Base-by-base conservation (phyloP, 2,113 vertebrate genomes). In the Pelecanoides urinatrix region DNA sequence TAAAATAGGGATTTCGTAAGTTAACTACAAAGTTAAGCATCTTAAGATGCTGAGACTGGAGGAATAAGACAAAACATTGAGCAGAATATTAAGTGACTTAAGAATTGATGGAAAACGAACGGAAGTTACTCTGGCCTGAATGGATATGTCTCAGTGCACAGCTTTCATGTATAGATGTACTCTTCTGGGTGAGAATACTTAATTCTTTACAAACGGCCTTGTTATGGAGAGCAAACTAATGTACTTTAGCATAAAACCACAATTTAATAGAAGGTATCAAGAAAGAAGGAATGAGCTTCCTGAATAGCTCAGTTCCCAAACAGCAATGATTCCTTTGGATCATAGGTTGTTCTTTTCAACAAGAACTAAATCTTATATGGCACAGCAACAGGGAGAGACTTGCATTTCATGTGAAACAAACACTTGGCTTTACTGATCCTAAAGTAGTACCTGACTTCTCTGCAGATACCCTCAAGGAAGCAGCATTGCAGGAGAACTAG, bases 401-500 rank as follows among this genome's bases (percentile, higher is more conserved):
- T 91, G 20, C 0, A 12, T 50, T 89, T 71, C 23, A 6, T 11
- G 16, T 52, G 59, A 26, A 71, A 49, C 12, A 26, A 71, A 49
- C 14, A 7, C 27, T 55, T 84, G 55, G 38, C 50, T 86, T 89
- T 93, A 16, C 20, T 88, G 74, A 40, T 58, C 34, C 52, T 75
- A 45, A 96, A 71, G 47, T 94, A 78, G 75, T 15, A 4, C 26
- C 58, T 86, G 40, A 16, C 72, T 89, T 92, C 61, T 95, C 77
- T 68, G 13, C 89, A 98, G 98, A 77, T 97, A 97, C 67, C 96
- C 97, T 29, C 97, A 97, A 2, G 97, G 97, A 62, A 97, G 98
- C 95, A 98, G 99, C 97, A 98, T 99, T 96, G 99, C 99, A 45
- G 99, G 99, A 96, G 99, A 99, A 34, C 97, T 99, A 4, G 97